Evolutionary conservation across 2,888 invertebrate species (phyloP), one percentile per base, ranked within the genome.

Genomic region (Kryphioiulus occultus): DNA sequence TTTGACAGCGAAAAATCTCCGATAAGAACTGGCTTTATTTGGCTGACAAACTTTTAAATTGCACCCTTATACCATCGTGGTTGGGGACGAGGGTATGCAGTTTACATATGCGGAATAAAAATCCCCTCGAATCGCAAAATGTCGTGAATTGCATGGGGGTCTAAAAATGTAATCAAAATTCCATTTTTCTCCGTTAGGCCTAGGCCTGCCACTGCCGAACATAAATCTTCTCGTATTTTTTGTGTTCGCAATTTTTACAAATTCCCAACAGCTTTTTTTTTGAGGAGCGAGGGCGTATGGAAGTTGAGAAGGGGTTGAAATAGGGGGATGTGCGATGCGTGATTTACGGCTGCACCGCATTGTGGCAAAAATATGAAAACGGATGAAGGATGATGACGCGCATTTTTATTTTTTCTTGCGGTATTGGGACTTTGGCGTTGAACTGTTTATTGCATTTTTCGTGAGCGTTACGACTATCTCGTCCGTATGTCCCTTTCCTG

Each of bases 331-430:
- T 68, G 59, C 22, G 68, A 68, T 68, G 68, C 26, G n/a, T 68
- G 68, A 68, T 68, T 68, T 68, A 26, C 68, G 68, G 22, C 68
- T 26, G 26, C 68, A 68, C 68, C 68, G 68, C 26, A 68, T 68
- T 68, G 68, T 68, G 68, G 68, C 68, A 68, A 68, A 68, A 68
- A 68, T 68, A 68, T 68, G 68, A 68, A 68, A 68, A 68, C 68
- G 26, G 26, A 68, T 68, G 68, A 68, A 26, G 68, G 26, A 68
- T 68, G 68, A 68, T 12, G 26, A 68, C 9, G 68, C 22, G 59
- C 59, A 26, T 68, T 68, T 53, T 68, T 68, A n/a, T 53, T n/a
- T 53, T 12, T 44, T 53, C n/a, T 53, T 5, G 53, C 4, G n/a
- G n/a, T n/a, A 53, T 53, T 17, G 17, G 47, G 19, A 10, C 47